phyloP scores from a whole-genome alignment of 2,888 invertebrate genomes.

The Latrodectus elegans region DNA sequence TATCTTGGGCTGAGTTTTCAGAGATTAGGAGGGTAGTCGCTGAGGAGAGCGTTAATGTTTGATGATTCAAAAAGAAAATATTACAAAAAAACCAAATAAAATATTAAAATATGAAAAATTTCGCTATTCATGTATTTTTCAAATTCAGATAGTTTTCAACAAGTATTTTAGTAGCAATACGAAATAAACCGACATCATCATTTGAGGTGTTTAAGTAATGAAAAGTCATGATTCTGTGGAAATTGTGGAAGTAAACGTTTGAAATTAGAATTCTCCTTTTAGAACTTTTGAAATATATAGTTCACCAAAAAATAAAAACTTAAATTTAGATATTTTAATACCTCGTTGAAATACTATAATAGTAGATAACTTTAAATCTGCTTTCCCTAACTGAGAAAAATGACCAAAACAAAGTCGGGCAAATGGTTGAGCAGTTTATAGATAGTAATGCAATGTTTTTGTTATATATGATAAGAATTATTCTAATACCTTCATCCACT shows the following conservation, averaged over 20 bases:
- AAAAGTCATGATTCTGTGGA: neutral
- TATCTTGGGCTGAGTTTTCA: neutral
- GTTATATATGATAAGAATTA: neutral
- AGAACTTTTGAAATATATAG: neutral
- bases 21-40: neutral
- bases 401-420: neutral
- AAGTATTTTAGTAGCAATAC: neutral
- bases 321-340: conserved; percentile 2
- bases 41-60: neutral
- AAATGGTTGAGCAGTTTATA: neutral
- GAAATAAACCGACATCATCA: neutral
- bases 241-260: neutral
- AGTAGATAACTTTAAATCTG: neutral
- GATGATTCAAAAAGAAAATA: neutral
- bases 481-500: conserved; percentile 17
- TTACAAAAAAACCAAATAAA: neutral
- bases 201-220: conserved; percentile 3
- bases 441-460: neutral
- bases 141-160: neutral
- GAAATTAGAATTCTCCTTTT: neutral
- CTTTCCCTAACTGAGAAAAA: neutral
- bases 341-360: neutral
- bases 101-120: neutral
- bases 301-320: neutral
- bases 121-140: neutral